These are phyloP conservation scores for Conomelus anceps DNA, from an alignment of 2,888 invertebrate species.

Conservation along the genomic window DNA sequence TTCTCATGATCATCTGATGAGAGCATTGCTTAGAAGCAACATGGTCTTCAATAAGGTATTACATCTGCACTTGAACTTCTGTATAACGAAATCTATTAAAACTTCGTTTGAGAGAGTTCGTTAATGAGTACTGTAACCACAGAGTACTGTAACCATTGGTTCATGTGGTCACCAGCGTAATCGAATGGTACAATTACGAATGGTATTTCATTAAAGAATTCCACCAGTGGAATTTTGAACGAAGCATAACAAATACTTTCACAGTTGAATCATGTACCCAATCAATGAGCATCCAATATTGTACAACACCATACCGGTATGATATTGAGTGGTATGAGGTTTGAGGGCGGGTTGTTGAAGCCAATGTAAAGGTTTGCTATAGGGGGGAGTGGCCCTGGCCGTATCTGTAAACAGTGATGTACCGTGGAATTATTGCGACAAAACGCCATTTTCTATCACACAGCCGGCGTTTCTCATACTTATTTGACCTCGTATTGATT, in stretches of 20 bases:
- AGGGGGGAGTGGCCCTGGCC: not conserved
- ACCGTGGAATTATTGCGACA: not conserved
- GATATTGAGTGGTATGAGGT: not conserved
- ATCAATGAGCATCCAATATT: not conserved
- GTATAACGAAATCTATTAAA: too few relatives aligned
- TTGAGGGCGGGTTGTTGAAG: too few relatives aligned
- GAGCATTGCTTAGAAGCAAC: too few relatives aligned
- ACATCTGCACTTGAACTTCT: too few relatives aligned
- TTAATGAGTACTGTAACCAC: too few relatives aligned
- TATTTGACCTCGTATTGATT: not conserved
- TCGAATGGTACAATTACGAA: too few relatives aligned
- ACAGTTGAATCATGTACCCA: not conserved
- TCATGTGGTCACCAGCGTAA: not conserved
- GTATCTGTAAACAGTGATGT: not conserved
- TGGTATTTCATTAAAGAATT: too few relatives aligned
- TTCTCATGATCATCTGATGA: too few relatives aligned
- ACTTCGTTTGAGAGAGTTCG: too few relatives aligned
- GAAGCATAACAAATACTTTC: not conserved
- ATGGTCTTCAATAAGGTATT: too few relatives aligned
- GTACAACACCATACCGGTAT: not conserved
- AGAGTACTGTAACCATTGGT: too few relatives aligned
- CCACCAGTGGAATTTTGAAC: not conserved
- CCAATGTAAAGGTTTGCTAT: not conserved
- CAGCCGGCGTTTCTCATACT: not conserved
- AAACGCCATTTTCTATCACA: not conserved